phyloP scores from a whole-genome alignment of 2,797 vertebrate genomes.

The Melanotaenia boesemani region DNA sequence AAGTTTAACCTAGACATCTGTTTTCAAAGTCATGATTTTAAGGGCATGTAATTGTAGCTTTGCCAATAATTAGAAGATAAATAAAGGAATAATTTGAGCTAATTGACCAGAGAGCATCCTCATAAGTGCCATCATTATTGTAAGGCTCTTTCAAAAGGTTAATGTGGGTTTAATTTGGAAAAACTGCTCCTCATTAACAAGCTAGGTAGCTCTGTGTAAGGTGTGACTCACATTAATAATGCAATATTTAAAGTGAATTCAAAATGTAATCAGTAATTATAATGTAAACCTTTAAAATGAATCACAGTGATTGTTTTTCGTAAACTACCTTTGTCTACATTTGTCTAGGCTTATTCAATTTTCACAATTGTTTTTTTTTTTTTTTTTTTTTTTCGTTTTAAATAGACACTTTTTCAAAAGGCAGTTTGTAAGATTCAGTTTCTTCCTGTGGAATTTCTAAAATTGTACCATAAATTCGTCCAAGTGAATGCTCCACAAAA shows the following conservation, averaged over 20 bases:
- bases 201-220: conserved; percentile 11
- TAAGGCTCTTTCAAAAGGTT: conserved; percentile 44
- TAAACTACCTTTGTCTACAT: conserved; percentile 5
- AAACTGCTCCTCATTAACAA: conserved; percentile 37
- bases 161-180: conserved; percentile 38
- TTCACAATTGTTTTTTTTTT: not conserved
- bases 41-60: conserved; percentile 11
- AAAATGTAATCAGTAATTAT: conserved; percentile 27
- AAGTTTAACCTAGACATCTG: not conserved
- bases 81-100: conserved; percentile 22
- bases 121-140: conserved; percentile 34
- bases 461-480: too few relatives aligned
- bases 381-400: too few relatives aligned
- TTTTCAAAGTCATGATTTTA: conserved; percentile 24
- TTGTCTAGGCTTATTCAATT: not conserved
- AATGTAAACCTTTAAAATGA: not conserved
- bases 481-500: too few relatives aligned
- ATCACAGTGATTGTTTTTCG: conserved; percentile 1
- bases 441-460: not conserved
- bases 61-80: conserved; percentile 15
- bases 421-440: not conserved
- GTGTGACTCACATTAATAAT: conserved; percentile 19
- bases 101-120: conserved; percentile 22
- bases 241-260: conserved; percentile 15
- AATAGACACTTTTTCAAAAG: not conserved